phyloP scores from a whole-genome alignment of 1,140 invertebrate species.

The Drosophila orena region DNA sequence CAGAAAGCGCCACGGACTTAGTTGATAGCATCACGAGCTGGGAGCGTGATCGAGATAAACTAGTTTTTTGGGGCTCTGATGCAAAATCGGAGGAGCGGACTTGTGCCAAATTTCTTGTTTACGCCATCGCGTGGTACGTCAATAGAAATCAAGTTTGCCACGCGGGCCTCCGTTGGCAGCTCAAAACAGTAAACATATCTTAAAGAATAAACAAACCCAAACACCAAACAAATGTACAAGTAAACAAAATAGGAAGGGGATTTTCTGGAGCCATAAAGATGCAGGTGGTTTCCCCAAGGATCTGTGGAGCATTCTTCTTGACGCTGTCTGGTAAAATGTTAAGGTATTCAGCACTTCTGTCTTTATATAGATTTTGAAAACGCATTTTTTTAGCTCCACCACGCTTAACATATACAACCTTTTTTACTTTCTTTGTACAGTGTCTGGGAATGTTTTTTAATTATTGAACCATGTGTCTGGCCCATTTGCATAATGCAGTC shows the following conservation, averaged over 20 bases:
- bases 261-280: neutral
- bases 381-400: neutral
- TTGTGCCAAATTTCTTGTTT: slow-evolving; percentile 55
- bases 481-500: slow-evolving; percentile 59
- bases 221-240: slow-evolving; percentile 24
- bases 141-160: slow-evolving; percentile 28
- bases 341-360: neutral
- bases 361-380: slow-evolving; percentile 35
- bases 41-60: slow-evolving; percentile 39
- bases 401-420: neutral
- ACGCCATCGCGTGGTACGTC: slow-evolving; percentile 27
- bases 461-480: slow-evolving; percentile 46
- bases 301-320: slow-evolving; percentile 2
- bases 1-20: neutral
- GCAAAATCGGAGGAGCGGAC: slow-evolving; percentile 33
- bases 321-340: slow-evolving; percentile 4
- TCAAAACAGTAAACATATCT: slow-evolving; percentile 27
- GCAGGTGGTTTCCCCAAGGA: slow-evolving; percentile 3
- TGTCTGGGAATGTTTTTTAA: slow-evolving; percentile 33
- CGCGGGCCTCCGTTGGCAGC: slow-evolving; percentile 18
- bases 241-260: slow-evolving; percentile 17
- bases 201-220: slow-evolving; percentile 13
- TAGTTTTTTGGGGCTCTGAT: slow-evolving; percentile 45
- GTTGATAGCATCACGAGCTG: slow-evolving; percentile 31
- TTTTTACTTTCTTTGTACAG: slow-evolving; percentile 6